Percentiles rank a stretch among this genome's conserved stretches.
Conservation (phyloP, 1,140 invertebrate species). For the Trachelipus rathkii region DNA sequence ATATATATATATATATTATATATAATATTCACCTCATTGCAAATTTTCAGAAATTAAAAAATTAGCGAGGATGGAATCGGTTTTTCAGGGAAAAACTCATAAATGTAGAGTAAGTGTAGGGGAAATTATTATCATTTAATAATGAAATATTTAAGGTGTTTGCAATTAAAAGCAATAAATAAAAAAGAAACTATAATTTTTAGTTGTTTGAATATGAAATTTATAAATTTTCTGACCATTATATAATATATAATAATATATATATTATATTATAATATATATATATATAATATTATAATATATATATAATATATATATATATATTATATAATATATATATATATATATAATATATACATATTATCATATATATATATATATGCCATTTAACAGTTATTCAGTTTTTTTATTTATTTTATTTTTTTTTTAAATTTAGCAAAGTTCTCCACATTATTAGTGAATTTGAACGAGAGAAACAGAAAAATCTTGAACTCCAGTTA, state of each 20-base stretch:
- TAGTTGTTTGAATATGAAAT: too few species aligned
- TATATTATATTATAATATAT: background rate
- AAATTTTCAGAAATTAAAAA: slow-evolving; percentile 25
- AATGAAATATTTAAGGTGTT: background rate
- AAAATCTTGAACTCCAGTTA: slow-evolving; percentile 26
- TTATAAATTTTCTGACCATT: too few species aligned
- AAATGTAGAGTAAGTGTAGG: slow-evolving; percentile 19
- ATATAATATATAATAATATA: background rate
- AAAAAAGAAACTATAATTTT: too few species aligned
- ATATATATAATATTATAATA: background rate
- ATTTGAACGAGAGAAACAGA: slow-evolving; percentile 19
- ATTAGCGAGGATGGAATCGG: slow-evolving; percentile 27
- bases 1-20: too few species aligned
- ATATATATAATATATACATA: background rate
- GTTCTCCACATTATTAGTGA: slow-evolving; percentile 16
- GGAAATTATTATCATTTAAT: background rate
- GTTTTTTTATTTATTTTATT: background rate
- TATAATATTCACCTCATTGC: background rate
- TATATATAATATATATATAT: background rate
- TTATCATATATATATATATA: background rate
- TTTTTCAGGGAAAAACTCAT: slow-evolving; percentile 27
- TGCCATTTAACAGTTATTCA: background rate
- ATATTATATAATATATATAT: background rate
- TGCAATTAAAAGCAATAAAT: too few species aligned
- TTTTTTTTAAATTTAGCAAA: slow-evolving; percentile 10